A percentile compares a stretch with the other conserved stretches of the same genome.
These are phyloP conservation scores for Pandemis cinnamomeana DNA, from an alignment of 2,888 invertebrate species.

Conservation along the genomic window DNA sequence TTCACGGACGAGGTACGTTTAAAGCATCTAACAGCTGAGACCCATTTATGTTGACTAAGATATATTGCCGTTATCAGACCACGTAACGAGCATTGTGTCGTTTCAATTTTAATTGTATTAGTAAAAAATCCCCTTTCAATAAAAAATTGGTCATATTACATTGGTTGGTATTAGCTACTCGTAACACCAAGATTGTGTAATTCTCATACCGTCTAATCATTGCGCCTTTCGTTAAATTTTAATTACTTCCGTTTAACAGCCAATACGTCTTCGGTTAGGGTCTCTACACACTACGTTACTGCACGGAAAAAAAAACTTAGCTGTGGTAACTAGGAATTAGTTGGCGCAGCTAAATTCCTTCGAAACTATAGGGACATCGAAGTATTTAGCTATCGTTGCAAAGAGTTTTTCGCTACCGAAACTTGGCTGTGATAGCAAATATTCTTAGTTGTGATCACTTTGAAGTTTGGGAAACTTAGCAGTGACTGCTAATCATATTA, in stretches of 20 bases:
- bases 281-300: neutral
- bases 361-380: no score
- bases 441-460: no score
- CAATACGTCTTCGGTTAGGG: constrained; percentile 25
- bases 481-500: no score
- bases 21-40: neutral
- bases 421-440: no score
- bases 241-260: constrained; percentile 39
- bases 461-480: no score
- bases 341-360: no score
- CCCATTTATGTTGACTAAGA: neutral
- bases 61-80: neutral
- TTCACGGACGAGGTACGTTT: no score
- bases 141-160: constrained; percentile 14
- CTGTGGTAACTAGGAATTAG: no score
- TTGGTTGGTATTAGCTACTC: neutral
- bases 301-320: no score
- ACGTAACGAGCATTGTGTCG: neutral
- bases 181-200: constrained; percentile 34
- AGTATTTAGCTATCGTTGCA: no score
- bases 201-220: constrained; percentile 30
- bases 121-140: constrained; percentile 5
- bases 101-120: constrained; percentile 26
- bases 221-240: constrained; percentile 32
- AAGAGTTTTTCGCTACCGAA: no score